Percentiles rank a stretch among this genome's conserved stretches.
phyloP scores from a whole-genome alignment of 2,888 invertebrate species.

The Ophion obscuratus region DNA sequence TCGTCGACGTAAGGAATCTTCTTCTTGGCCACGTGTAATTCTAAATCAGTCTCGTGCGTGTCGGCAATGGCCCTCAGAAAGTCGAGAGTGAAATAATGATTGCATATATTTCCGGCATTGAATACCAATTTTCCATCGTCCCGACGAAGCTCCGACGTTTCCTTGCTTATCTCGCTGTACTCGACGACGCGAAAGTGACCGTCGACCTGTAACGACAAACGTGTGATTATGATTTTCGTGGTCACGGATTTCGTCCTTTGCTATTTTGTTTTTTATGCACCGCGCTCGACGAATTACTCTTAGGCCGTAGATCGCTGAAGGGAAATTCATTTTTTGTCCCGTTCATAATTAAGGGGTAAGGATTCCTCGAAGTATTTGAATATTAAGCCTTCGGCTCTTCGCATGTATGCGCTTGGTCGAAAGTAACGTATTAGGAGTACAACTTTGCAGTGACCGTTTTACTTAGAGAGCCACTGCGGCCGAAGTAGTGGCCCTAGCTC shows the following conservation, averaged over 20 bases:
- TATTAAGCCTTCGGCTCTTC: no score
- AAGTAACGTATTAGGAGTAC: no score
- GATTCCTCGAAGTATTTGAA: no score
- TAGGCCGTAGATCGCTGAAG: neutral
- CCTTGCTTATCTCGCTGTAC: constrained; percentile 97
- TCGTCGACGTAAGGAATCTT: constrained; percentile 95
- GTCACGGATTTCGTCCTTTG: neutral
- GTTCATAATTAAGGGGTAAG: no score
- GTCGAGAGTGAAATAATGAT: constrained; percentile 96
- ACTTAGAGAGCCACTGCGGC: no score
- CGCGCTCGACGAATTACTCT: neutral
- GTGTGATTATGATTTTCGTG: neutral
- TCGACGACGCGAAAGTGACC: constrained; percentile 97
- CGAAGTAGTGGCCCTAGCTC: no score
- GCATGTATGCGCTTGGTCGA: no score
- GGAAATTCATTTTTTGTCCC: no score
- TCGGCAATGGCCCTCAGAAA: constrained; percentile 92
- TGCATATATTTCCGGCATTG: constrained; percentile 98
- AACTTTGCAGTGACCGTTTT: no score
- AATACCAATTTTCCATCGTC: constrained; percentile 93
- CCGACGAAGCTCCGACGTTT: constrained; percentile 93
- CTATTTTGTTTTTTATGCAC: constrained; percentile 18
- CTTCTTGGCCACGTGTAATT: constrained; percentile 98
- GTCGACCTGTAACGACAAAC: constrained; percentile 86
- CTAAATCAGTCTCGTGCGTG: constrained; percentile 90